Evolutionary conservation across 2,888 invertebrate genomes (phyloP).

Genomic region (Oscheius myriophilus): DNA sequence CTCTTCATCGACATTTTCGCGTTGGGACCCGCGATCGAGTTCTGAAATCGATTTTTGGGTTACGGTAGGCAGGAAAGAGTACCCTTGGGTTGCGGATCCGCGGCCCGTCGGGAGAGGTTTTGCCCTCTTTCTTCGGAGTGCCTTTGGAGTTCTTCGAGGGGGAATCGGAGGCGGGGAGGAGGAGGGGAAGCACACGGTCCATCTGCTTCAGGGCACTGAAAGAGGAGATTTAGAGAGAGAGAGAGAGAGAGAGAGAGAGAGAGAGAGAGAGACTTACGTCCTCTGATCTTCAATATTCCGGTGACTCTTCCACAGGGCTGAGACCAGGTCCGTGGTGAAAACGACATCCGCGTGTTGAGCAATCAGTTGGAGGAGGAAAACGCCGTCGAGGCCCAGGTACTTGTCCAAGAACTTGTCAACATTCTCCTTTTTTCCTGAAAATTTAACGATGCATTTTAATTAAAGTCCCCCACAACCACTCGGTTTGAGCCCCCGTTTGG

Average conservation of each 20-base stretch:
- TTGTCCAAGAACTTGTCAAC: constrained; percentile 59
- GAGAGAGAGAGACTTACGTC: constrained; percentile 38
- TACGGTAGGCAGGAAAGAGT: background rate
- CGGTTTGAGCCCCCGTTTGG: too few relatives aligned
- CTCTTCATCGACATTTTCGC: constrained; percentile 9
- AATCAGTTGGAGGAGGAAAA: constrained; percentile 65
- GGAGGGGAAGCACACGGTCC: constrained; percentile 23
- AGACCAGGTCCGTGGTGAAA: constrained; percentile 60
- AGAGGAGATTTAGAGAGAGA: too few relatives aligned
- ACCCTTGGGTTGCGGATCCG: constrained; percentile 29
- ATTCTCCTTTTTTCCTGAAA: constrained; percentile 52
- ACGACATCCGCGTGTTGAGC: constrained; percentile 68
- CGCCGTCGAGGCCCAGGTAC: constrained; percentile 67
- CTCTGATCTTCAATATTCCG: constrained; percentile 62
- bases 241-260: background rate
- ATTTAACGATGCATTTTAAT: too few relatives aligned
- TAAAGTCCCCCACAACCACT: background rate
- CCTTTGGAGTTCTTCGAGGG: background rate
- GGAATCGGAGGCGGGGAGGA: background rate
- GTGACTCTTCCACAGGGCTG: constrained; percentile 59
- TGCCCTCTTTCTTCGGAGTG: background rate
- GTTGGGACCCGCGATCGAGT: constrained; percentile 16
- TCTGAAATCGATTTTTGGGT: constrained; percentile 9
- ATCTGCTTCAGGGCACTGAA: constrained; percentile 37
- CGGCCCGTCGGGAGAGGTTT: constrained; percentile 23